Evolutionary conservation across 2,888 invertebrate species (phyloP).

Genomic region (Lacanobia oleracea): DNA sequence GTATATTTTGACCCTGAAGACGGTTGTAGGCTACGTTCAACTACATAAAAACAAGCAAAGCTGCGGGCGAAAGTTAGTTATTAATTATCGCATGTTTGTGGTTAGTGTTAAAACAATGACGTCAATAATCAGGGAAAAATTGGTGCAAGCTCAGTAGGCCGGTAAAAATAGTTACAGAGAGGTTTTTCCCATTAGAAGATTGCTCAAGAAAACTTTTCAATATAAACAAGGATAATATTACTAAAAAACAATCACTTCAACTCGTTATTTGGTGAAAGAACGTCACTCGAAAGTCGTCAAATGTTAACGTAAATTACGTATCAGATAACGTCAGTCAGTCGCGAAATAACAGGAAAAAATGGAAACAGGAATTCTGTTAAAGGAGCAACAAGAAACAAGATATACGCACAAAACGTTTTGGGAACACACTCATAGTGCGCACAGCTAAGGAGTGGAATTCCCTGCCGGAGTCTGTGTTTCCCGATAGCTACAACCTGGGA

Average conservation of each 20-base stretch:
- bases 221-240: conserved; percentile 22
- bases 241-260: conserved; percentile 3
- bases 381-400: not conserved
- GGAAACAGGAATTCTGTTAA: not conserved
- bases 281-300: not conserved
- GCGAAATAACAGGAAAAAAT: not conserved
- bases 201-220: not conserved
- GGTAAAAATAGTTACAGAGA: not conserved
- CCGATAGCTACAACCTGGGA: too few species aligned
- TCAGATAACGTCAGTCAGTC: conserved; percentile 20
- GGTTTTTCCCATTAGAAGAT: conserved; percentile 16
- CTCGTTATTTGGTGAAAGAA: conserved; percentile 20
- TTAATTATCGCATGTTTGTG: too few species aligned
- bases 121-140: conserved; percentile 24
- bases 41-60: too few species aligned
- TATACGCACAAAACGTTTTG: too few species aligned
- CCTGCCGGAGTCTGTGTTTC: too few species aligned
- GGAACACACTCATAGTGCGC: too few species aligned
- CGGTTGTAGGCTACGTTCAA: too few species aligned
- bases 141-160: too few species aligned
- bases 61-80: too few species aligned
- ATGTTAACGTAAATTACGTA: conserved; percentile 12
- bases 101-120: conserved; percentile 16
- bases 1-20: too few species aligned
- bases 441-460: too few species aligned